Conservation (phyloP, 2,797 vertebrate genomes). For the Cyprinella venusta region DNA sequence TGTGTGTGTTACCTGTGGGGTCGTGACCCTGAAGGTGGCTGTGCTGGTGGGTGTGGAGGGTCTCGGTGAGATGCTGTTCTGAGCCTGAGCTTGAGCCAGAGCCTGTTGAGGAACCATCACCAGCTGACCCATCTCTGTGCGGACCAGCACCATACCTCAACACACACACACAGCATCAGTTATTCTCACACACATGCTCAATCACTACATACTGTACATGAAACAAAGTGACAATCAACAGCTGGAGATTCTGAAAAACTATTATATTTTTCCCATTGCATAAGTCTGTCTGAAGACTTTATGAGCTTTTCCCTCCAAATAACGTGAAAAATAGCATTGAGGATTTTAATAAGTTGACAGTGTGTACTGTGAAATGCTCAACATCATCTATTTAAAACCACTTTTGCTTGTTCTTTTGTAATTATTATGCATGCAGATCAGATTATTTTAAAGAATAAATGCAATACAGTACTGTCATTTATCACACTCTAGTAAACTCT, state of each 20-base stretch:
- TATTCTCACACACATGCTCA: not conserved
- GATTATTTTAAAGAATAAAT: not conserved
- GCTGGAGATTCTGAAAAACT: too few species aligned
- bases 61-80: slow-evolving; percentile 82
- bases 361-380: too few species aligned
- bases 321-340: not conserved
- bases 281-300: not conserved
- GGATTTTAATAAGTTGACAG: too few species aligned
- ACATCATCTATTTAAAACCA: not conserved
- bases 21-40: slow-evolving; percentile 82
- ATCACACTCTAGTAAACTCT: not conserved
- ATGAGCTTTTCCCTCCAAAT: not conserved
- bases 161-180: slow-evolving; percentile 34
- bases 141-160: slow-evolving; percentile 87
- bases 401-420: not conserved
- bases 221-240: not conserved
- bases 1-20: slow-evolving; percentile 78
- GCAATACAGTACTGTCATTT: not conserved
- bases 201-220: not conserved
- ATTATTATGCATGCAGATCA: not conserved
- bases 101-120: slow-evolving; percentile 90
- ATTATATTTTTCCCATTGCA: not conserved
- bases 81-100: slow-evolving; percentile 81
- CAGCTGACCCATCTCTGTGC: slow-evolving; percentile 85
- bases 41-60: slow-evolving; percentile 81